These are phyloP conservation scores for Ammospiza nelsoni DNA, from an alignment of 2,113 vertebrate genomes.

Conservation along the genomic window DNA sequence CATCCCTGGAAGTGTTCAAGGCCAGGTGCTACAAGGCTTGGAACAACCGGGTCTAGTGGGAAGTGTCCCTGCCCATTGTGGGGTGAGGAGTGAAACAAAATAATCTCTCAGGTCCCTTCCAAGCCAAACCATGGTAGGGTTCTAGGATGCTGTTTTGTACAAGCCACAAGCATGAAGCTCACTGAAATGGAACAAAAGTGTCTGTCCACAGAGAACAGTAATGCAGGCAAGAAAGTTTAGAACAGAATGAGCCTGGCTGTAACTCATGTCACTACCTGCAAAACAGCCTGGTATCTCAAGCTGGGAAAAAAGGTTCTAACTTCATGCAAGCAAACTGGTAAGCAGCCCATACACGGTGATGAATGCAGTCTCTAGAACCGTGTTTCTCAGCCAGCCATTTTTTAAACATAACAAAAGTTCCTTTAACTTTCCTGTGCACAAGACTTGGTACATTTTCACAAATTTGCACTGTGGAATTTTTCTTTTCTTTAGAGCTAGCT, in stretches of 20 bases:
- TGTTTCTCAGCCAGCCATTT: slow-evolving; percentile 26
- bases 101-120: background rate
- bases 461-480: background rate
- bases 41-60: background rate
- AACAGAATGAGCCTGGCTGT: background rate
- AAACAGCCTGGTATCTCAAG: background rate
- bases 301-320: background rate
- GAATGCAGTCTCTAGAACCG: background rate
- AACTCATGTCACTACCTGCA: background rate
- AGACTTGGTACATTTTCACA: slow-evolving; percentile 3
- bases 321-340: background rate
- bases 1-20: background rate
- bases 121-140: background rate
- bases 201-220: background rate
- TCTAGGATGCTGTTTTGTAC: background rate
- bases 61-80: background rate
- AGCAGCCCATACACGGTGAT: background rate
- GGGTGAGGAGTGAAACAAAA: background rate
- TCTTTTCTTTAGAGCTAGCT: slow-evolving; percentile 43
- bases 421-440: slow-evolving; percentile 18
- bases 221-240: background rate
- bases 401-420: slow-evolving; percentile 18
- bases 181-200: background rate
- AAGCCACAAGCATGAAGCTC: background rate
- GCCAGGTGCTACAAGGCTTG: background rate